phyloP scores from a whole-genome alignment of 2,113 vertebrate genomes.

The Nothoprocta perdicaria region DNA sequence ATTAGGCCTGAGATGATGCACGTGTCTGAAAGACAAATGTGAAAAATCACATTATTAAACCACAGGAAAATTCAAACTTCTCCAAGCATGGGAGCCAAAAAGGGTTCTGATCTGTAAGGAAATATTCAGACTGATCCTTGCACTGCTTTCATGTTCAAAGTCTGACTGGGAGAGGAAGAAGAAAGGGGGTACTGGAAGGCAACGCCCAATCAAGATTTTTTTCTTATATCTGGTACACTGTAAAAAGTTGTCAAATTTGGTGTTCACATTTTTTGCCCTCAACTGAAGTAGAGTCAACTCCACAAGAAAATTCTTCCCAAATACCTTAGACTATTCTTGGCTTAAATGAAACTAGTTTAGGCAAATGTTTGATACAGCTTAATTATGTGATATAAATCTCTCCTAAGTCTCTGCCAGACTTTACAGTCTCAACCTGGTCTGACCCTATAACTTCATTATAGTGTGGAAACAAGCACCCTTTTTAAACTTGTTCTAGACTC shows the following conservation, averaged over 20 bases:
- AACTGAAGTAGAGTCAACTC: background rate
- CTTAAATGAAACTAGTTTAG: background rate
- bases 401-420: background rate
- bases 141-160: background rate
- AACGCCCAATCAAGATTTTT: background rate
- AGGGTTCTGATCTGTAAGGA: constrained; percentile 18
- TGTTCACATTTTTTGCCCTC: background rate
- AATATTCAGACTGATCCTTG: background rate
- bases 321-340: background rate
- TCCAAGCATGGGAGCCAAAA: constrained; percentile 6
- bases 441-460: background rate
- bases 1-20: constrained; percentile 3
- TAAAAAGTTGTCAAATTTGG: background rate
- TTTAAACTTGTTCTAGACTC: background rate
- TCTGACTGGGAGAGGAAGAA: background rate
- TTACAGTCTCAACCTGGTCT: background rate
- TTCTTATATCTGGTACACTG: background rate
- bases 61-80: constrained; percentile 42
- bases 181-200: background rate
- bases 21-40: constrained; percentile 17
- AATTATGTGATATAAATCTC: background rate
- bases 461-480: background rate
- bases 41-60: constrained; percentile 25
- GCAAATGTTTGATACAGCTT: background rate
- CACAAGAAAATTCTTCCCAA: background rate